Base-by-base conservation (phyloP, 2,113 vertebrate species). In the Lepus europaeus region DNA sequence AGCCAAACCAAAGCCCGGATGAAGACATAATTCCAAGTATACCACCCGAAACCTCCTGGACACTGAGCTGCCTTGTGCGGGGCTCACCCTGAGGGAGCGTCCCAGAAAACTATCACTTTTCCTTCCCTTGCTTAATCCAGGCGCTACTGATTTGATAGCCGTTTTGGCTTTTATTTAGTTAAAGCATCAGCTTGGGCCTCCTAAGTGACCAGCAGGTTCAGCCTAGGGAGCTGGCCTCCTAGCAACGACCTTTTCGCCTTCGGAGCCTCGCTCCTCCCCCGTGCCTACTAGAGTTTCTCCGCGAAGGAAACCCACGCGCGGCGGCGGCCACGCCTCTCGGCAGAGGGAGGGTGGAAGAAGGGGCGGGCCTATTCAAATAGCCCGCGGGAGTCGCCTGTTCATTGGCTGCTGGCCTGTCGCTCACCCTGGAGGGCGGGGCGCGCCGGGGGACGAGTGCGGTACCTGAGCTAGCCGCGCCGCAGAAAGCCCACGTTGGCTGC, bases 401-500 rank as follows among this genome's bases (percentile, higher is more conserved):
- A 95, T 97, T 96, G 93, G 97, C 51, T n/a, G 63, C 3, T 22
- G 7, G 70, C n/a, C 87, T 93, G 97, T 94, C 96, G 10, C 22
- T 97, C 74, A 56, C 63, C 25, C 31, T 5, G 61, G 39, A n/a
- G 87, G 97, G 97, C 95, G 88, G 96, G 87, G 96, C 53, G 89
- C 95, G 31, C 76, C 19, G 25, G 39, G 64, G 68, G 85, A 91
- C 80, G 76, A 91, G 97, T 49, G 96, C 77, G 16, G 95, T 97
- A 97, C 98, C 97, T 98, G 98, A 66, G 95, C 59, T 0, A 33
- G 79, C 59, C 11, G 56, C 87, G 31, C 96, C 22, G 73, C 93
- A 87, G 95, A 95, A 72, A 95, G 90, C 94, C 82, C 73, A 95
- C 93, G 87, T 96, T 96, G 97, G 90, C 92, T n/a, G 45, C 45